Evolutionary conservation across 1,140 invertebrate species (phyloP).

Genomic region (Tetraneura akinire): DNA sequence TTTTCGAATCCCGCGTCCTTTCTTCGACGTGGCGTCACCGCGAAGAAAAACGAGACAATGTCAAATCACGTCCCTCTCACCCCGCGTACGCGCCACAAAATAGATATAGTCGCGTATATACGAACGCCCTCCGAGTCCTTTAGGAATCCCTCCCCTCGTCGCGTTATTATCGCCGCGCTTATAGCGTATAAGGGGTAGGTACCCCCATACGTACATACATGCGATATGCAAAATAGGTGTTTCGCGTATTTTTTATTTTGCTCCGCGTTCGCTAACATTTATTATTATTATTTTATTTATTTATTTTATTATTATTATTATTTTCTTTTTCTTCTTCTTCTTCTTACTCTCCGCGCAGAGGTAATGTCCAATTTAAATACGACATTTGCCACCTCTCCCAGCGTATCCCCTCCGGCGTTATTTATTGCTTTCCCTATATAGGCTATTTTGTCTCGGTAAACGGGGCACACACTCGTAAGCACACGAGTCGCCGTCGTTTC

Average conservation of each 20-base stretch:
- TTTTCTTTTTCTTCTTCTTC: no score
- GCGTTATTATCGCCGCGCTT: background rate
- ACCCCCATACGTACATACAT: background rate
- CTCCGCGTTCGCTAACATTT: conserved; percentile 8
- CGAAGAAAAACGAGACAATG: conserved; percentile 32
- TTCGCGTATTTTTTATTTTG: conserved; percentile 46
- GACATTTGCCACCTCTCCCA: background rate
- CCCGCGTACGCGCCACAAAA: background rate
- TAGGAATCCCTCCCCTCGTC: no score
- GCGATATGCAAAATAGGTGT: conserved; percentile 45
- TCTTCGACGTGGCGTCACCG: background rate
- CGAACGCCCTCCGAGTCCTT: no score
- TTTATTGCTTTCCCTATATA: conserved; percentile 40
- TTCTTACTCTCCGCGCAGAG: conserved; percentile 2
- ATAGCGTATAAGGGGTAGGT: background rate
- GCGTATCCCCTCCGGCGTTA: conserved; percentile 12
- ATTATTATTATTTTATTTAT: background rate
- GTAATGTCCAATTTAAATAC: conserved; percentile 52
- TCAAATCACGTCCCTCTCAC: background rate
- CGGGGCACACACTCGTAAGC: background rate
- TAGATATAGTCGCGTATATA: background rate
- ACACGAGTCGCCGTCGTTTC: background rate
- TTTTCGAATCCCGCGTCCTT: background rate
- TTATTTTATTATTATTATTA: background rate
- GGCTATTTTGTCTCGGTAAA: conserved; percentile 32